A percentile compares a stretch with the other conserved stretches of the same genome.
These are phyloP conservation scores for Clupea harengus DNA, from an alignment of 2,113 vertebrate genomes.

Conservation along the genomic window DNA sequence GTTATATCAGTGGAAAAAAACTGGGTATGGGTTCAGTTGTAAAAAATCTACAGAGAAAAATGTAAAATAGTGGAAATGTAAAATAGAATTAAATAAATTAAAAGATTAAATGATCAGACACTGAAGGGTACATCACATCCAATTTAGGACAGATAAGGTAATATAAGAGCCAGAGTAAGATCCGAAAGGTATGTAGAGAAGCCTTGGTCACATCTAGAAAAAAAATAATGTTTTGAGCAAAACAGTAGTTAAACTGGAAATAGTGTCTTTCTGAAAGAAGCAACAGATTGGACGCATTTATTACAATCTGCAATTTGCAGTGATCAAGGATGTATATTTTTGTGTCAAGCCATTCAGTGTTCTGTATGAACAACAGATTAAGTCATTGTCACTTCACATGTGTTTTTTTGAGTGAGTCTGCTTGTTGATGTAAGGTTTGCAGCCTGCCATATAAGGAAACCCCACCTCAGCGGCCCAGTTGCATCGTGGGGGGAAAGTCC, in stretches of 20 bases:
- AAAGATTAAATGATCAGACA: neutral
- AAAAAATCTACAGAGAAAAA: neutral
- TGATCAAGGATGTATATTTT: neutral
- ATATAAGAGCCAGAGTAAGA: too few relatives aligned
- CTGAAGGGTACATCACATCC: too few relatives aligned
- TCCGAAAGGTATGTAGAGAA: neutral
- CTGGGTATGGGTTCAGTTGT: neutral
- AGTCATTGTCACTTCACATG: neutral
- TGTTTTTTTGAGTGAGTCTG: constrained; percentile 41
- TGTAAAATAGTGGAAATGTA: neutral
- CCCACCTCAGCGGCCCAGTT: constrained; percentile 62
- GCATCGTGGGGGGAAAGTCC: constrained; percentile 35
- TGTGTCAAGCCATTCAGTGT: neutral
- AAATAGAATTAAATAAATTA: neutral
- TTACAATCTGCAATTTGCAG: neutral
- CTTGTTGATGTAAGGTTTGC: constrained; percentile 48
- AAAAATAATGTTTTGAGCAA: too few relatives aligned
- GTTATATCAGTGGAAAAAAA: neutral
- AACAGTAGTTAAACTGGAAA: too few relatives aligned
- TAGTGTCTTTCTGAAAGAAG: too few relatives aligned
- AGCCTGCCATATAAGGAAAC: constrained; percentile 66
- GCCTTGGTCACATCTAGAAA: neutral
- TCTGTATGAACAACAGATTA: neutral
- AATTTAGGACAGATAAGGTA: too few relatives aligned
- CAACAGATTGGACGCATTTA: too few relatives aligned